Evolutionary conservation across 2,797 vertebrate genomes (phyloP), one percentile per base, ranked within the genome.

Genomic region (Tenualosa ilisha): DNA sequence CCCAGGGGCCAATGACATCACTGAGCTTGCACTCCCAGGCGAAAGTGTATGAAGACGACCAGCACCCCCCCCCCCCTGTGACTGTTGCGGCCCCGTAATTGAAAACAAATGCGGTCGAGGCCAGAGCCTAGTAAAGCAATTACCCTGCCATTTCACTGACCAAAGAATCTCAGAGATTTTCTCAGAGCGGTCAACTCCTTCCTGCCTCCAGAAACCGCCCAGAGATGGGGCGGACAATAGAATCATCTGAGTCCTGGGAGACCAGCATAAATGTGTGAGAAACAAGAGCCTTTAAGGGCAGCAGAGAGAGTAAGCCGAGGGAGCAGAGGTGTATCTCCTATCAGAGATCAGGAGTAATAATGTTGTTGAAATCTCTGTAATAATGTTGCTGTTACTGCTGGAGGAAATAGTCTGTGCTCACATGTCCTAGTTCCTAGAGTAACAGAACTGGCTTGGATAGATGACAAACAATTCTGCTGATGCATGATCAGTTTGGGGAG

Each of bases 1-100:
- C 72, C 46, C 72, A 20, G 6, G 40, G 72, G 43, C 37, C 40
- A 20, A 81, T 87, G 86, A 88, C 84, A 79, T 88, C 87, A 87
- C 26, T 9, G 6, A 65, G 22, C 53, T 51, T 84, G 85, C 82
- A 82, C 83, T 85, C 31, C 43, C 40, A 81, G 86, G 84, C 79
- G 0, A 49, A 56, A 56, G 7, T 49, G 26, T 50, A 59, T 31
- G 49, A n/a, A 43, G 63, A 72, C 26, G 37, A 31, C 65, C n/a
- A 9, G 9, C n/a, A n/a, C 63, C n/a, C 24, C 7, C 61, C 22
- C 61, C 22, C 37, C 72, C 72, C 43, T 3, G 17, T 79, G 72
- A 79, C 40, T 79, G 84, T 6, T 43, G 46, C 12, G 50, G 31
- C 26, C 46, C 53, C 11, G 79, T 82, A 85, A 84, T 46, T 84